A percentile compares a stretch with the other conserved stretches of the same genome.
phyloP scores from a whole-genome alignment of 2,113 vertebrate genomes.

The Erythrolamprus reginae region DNA sequence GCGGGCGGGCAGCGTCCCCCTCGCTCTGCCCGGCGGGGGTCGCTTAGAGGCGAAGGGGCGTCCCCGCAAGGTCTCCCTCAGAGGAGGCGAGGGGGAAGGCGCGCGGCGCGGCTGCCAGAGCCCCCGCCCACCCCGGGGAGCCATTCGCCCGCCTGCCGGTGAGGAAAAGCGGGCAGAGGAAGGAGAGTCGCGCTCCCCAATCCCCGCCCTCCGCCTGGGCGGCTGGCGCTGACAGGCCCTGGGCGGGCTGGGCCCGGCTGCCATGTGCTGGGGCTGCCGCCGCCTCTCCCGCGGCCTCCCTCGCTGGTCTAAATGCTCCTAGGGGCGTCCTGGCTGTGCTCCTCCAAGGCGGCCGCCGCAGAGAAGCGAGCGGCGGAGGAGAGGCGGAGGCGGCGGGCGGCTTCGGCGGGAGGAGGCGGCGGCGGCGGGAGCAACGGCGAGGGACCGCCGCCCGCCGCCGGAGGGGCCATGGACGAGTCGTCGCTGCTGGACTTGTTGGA shows the following conservation, averaged over 20 bases:
- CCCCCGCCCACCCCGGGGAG: not conserved
- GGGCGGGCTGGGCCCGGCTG: not conserved
- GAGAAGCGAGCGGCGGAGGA: conserved; percentile 23
- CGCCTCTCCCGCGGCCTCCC: conserved; percentile 10
- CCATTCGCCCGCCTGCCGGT: not conserved
- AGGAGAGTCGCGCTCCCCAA: not conserved
- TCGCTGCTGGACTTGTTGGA: conserved; percentile 92
- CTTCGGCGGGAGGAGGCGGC: conserved; percentile 7
- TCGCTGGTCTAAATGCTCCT: conserved; percentile 59
- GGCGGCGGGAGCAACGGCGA: conserved; percentile 27
- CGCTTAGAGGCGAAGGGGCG: not conserved
- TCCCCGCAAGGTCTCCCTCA: not conserved
- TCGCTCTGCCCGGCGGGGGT: not conserved
- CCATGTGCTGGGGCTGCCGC: conserved; percentile 15
- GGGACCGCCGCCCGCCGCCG: not conserved
- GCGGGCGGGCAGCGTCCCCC: not conserved
- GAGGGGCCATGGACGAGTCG: conserved; percentile 88
- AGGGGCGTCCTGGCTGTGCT: conserved; percentile 61
- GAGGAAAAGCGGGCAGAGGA: not conserved
- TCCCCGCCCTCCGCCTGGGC: conserved; percentile 8
- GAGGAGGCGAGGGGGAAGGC: not conserved
- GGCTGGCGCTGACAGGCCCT: conserved; percentile 18
- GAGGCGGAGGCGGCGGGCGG: conserved; percentile 41
- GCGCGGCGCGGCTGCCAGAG: not conserved
- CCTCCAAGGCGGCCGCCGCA: conserved; percentile 57